Conservation (phyloP, 2,797 vertebrate genomes). For the Mus caroli region DNA sequence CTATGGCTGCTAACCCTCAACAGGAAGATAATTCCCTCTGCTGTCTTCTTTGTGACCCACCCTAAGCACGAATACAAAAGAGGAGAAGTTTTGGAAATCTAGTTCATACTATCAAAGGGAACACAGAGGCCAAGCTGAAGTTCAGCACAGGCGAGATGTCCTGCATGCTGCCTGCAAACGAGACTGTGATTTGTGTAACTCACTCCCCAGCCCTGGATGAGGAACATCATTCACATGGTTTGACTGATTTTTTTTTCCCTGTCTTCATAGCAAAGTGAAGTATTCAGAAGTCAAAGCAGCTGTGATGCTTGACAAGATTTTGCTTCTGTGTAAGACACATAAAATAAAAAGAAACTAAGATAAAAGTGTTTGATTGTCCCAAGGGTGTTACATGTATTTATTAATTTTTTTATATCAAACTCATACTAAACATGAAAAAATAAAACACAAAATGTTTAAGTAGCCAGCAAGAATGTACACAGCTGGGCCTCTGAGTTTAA, state of each 20-base stretch:
- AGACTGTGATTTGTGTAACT: not conserved
- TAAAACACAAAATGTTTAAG: not conserved
- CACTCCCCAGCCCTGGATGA: not conserved
- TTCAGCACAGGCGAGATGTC: not conserved
- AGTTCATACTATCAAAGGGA: not conserved
- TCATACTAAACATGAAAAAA: conserved; percentile 10
- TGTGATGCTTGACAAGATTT: not conserved
- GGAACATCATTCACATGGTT: not conserved
- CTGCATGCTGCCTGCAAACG: not conserved
- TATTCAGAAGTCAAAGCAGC: not conserved
- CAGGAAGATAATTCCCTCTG: not conserved
- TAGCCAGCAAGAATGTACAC: not conserved
- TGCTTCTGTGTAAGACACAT: not conserved
- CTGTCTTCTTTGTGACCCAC: not conserved
- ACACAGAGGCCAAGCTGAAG: not conserved
- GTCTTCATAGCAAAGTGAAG: not conserved
- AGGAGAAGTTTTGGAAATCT: not conserved
- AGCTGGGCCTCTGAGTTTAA: not conserved
- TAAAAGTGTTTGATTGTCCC: not conserved
- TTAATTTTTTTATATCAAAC: not conserved
- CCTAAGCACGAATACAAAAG: not conserved
- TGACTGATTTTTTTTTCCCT: not conserved
- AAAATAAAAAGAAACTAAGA: not conserved
- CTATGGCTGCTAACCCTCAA: too few relatives aligned
- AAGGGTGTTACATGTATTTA: not conserved